phyloP scores from a whole-genome alignment of 2,797 vertebrate species.

The Tadarida brasiliensis region DNA sequence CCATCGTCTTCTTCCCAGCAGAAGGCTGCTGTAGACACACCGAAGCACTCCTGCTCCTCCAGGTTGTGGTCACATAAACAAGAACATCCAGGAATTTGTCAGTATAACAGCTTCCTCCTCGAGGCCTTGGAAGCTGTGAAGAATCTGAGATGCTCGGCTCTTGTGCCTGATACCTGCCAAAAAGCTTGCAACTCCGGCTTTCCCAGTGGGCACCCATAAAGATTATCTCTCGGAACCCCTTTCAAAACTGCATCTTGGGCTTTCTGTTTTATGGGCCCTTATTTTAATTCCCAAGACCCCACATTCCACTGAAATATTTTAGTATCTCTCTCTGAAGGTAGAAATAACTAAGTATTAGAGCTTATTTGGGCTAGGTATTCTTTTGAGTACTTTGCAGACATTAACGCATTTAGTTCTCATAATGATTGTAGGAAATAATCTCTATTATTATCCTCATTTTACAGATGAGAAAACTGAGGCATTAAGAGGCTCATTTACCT shows the following conservation, averaged over 20 bases:
- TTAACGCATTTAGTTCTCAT: neutral
- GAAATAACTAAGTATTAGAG: neutral
- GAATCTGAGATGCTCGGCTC: neutral
- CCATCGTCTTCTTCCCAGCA: neutral
- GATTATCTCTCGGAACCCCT: neutral
- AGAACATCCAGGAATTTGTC: neutral
- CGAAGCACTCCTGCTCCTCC: too few relatives aligned
- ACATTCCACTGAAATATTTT: neutral
- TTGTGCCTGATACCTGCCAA: neutral
- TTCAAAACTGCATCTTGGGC: neutral
- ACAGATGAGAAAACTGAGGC: neutral
- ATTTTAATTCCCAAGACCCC: neutral
- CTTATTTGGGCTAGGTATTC: neutral
- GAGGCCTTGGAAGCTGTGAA: neutral
- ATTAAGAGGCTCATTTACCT: neutral
- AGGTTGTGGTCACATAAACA: neutral
- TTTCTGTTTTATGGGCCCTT: neutral
- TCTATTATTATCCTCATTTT: neutral
- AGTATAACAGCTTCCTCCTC: neutral
- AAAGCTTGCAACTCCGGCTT: neutral
- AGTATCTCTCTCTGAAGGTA: neutral
- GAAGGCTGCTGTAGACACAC: neutral
- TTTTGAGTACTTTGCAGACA: neutral
- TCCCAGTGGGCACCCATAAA: neutral
- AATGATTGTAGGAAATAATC: neutral